Percentiles rank a stretch among this genome's conserved stretches.
Evolutionary conservation across 2,797 vertebrate genomes (phyloP).

Genomic region (Epinephelus malabaricus): DNA sequence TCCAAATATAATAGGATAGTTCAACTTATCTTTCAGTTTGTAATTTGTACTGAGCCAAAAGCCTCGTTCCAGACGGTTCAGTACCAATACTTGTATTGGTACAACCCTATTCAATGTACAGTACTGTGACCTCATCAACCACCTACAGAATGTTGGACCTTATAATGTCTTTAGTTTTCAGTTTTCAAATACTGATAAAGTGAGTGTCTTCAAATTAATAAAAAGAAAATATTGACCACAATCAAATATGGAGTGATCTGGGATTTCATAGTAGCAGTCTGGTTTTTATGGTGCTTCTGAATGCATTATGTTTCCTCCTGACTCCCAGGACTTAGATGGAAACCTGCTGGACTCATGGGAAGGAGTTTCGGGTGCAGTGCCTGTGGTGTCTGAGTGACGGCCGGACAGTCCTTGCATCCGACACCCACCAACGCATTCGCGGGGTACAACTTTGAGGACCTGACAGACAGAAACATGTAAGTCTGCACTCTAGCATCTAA

Average conservation of each 20-base stretch:
- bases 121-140: not conserved
- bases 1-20: too few relatives aligned
- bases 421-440: conserved; percentile 97
- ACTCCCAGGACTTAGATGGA: conserved; percentile 94
- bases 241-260: not conserved
- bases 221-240: not conserved
- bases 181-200: not conserved
- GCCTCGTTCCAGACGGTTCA: too few relatives aligned
- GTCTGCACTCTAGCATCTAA: conserved; percentile 36
- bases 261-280: not conserved
- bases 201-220: not conserved
- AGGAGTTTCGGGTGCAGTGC: conserved; percentile 97
- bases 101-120: not conserved
- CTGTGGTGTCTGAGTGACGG: conserved; percentile 95
- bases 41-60: too few relatives aligned
- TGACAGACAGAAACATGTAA: conserved; percentile 99
- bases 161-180: not conserved
- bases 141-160: not conserved
- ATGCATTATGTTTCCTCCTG: not conserved
- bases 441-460: conserved; percentile 99
- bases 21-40: too few relatives aligned
- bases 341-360: conserved; percentile 99
- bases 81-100: too few relatives aligned
- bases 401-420: conserved; percentile 94
- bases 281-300: not conserved